phyloP scores from a whole-genome alignment of 2,888 invertebrate genomes.

The Holacanthella duospinosa region DNA sequence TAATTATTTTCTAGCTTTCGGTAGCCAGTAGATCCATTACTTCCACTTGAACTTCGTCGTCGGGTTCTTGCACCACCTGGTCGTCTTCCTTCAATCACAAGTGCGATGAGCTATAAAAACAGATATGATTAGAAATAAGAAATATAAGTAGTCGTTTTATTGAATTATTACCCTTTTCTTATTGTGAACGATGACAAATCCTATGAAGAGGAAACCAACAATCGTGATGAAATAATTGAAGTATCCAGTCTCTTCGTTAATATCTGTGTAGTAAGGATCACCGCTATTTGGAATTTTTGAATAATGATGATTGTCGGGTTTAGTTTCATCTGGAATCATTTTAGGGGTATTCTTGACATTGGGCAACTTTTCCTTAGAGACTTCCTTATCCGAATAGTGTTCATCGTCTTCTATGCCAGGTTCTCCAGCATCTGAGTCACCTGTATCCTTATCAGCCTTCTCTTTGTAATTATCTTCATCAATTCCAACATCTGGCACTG shows the following conservation, averaged over 20 bases:
- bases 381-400: not conserved
- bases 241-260: constrained; percentile 23
- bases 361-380: not conserved
- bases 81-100: constrained; percentile 32
- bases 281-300: not conserved
- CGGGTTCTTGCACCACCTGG: constrained; percentile 14
- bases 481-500: too few species aligned
- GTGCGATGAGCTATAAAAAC: constrained; percentile 30
- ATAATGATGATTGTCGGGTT: too few species aligned
- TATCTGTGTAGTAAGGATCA: not conserved
- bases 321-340: too few species aligned
- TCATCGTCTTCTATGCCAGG: not conserved
- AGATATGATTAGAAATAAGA: constrained; percentile 5
- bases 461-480: not conserved
- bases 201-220: constrained; percentile 22
- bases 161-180: constrained; percentile 26
- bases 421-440: not conserved
- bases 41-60: constrained; percentile 19
- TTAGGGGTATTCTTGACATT: not conserved
- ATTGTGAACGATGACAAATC: constrained; percentile 31
- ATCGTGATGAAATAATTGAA: constrained; percentile 32
- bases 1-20: constrained; percentile 34
- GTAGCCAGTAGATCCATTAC: constrained; percentile 19
- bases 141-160: not conserved
- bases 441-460: not conserved